phyloP scores from a whole-genome alignment of 2,888 invertebrate species.

The Margaritifera margaritifera region DNA sequence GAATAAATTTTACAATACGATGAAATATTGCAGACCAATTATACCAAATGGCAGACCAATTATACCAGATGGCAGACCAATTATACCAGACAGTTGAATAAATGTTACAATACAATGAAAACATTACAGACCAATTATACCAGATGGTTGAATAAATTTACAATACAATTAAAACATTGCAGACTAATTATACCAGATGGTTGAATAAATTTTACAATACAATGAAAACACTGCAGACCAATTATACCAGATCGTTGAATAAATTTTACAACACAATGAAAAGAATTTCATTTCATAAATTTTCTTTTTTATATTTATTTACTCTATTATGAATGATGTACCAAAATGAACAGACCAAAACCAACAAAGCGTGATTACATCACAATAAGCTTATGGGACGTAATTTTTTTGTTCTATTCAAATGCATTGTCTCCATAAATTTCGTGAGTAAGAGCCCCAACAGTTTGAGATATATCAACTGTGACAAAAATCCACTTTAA shows the following conservation, averaged over 20 bases:
- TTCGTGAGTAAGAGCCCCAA: too few species aligned
- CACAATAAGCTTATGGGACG: neutral
- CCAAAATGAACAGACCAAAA: neutral
- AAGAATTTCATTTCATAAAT: neutral
- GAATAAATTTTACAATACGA: neutral
- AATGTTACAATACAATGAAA: neutral
- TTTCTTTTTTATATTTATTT: neutral
- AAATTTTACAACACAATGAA: too few species aligned
- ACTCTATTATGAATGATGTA: neutral
- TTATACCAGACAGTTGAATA: neutral
- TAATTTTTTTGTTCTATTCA: too few species aligned
- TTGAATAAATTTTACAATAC: neutral
- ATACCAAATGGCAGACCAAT: too few species aligned
- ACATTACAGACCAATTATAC: neutral
- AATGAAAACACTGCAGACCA: neutral
- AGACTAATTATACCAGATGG: neutral
- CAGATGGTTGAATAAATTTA: neutral
- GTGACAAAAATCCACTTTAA: too few species aligned
- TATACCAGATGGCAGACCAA: conserved; percentile 4
- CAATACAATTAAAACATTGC: neutral
- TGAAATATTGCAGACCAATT: too few species aligned
- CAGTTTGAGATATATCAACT: too few species aligned
- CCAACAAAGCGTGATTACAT: neutral
- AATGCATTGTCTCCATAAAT: too few species aligned
- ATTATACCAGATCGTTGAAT: too few species aligned